These are phyloP conservation scores for Centropyge bicolor DNA, from an alignment of 2,797 vertebrate species.

Conservation along the genomic window DNA sequence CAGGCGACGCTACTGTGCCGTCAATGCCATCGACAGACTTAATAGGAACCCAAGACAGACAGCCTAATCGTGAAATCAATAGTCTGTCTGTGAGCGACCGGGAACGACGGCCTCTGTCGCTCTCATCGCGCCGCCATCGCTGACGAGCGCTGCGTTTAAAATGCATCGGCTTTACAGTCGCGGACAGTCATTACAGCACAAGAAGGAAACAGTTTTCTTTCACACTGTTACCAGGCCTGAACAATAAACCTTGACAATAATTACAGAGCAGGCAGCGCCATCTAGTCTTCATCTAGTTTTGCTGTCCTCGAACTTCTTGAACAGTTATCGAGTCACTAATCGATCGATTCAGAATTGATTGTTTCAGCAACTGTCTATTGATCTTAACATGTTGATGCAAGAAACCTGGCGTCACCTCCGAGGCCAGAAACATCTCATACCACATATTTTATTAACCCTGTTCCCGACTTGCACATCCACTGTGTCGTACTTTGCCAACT, in stretches of 20 bases:
- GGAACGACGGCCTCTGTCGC: conserved; percentile 52
- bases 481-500: not conserved
- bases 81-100: conserved; percentile 64
- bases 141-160: conserved; percentile 35
- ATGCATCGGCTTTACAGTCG: conserved; percentile 33
- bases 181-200: not conserved
- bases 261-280: not conserved
- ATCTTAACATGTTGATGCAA: not conserved
- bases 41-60: conserved; percentile 76
- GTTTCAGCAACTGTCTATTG: not conserved
- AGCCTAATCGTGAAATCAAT: conserved; percentile 77
- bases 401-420: not conserved
- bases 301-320: not conserved
- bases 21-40: conserved; percentile 67
- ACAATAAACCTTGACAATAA: not conserved
- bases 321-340: not conserved
- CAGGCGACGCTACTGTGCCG: conserved; percentile 28
- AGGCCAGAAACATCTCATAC: not conserved
- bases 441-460: not conserved
- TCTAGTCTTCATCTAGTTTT: not conserved
- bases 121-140: conserved; percentile 61
- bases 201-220: not conserved
- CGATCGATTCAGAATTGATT: no score
- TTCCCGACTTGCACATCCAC: not conserved
- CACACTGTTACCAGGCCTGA: not conserved